Percentiles rank a stretch among this genome's conserved stretches.
phyloP scores from a whole-genome alignment of 2,888 invertebrate species.

The Cheilosia grossa region DNA sequence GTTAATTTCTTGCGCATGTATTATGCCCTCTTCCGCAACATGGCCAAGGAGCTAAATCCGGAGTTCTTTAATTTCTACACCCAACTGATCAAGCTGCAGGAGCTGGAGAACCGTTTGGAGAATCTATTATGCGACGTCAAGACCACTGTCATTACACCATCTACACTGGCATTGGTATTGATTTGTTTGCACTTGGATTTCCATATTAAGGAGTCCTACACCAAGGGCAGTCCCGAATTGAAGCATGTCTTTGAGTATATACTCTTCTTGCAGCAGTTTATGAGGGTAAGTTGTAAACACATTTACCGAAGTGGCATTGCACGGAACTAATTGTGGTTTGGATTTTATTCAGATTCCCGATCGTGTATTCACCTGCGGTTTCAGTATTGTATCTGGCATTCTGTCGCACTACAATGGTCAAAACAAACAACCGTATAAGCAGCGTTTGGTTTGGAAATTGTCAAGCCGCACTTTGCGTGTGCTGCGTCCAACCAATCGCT shows the following conservation, averaged over 20 bases:
- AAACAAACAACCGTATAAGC: constrained; percentile 87
- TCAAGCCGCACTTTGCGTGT: constrained; percentile 89
- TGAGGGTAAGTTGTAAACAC: constrained; percentile 85
- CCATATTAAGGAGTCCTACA: constrained; percentile 83
- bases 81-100: constrained; percentile 85
- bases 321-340: not conserved
- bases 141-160: constrained; percentile 89
- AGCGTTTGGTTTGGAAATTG: constrained; percentile 90
- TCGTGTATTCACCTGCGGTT: constrained; percentile 86
- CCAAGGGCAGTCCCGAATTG: constrained; percentile 84
- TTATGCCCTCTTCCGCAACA: constrained; percentile 86
- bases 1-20: constrained; percentile 89
- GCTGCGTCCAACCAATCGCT: constrained; percentile 89
- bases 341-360: constrained; percentile 86
- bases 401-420: constrained; percentile 89
- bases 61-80: constrained; percentile 84
- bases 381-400: constrained; percentile 86
- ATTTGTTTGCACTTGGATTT: constrained; percentile 89
- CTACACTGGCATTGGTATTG: constrained; percentile 90
- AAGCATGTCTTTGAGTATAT: constrained; percentile 88
- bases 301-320: not conserved
- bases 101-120: constrained; percentile 88
- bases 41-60: constrained; percentile 84
- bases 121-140: constrained; percentile 90
- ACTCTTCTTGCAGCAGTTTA: constrained; percentile 88